Percentiles rank a stretch among this genome's conserved stretches.
Conservation (phyloP, 2,888 invertebrate genomes). For the Sericinus montela region DNA sequence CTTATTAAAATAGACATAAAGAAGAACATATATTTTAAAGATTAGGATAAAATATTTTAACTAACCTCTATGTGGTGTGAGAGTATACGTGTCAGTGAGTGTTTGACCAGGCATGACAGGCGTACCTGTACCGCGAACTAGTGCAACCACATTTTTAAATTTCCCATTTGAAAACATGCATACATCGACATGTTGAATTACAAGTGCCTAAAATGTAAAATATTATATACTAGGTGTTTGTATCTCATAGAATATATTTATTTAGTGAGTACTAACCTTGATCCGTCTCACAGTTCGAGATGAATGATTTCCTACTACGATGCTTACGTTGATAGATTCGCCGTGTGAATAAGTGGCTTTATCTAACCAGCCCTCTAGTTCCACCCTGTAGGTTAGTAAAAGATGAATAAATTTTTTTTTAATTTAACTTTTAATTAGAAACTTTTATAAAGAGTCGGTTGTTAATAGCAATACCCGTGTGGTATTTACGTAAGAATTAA, state of each 20-base stretch:
- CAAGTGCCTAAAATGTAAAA: slow-evolving; percentile 81
- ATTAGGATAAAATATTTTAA: neutral
- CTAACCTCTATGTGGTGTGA: slow-evolving; percentile 82
- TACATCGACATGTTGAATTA: slow-evolving; percentile 94
- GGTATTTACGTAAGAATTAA: no score
- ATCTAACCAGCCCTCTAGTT: slow-evolving; percentile 88
- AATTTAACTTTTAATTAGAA: no score
- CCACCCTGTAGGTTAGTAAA: slow-evolving; percentile 70
- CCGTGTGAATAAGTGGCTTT: slow-evolving; percentile 91
- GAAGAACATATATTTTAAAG: neutral
- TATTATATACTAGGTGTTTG: neutral
- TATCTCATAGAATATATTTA: neutral
- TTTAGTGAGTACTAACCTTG: slow-evolving; percentile 80
- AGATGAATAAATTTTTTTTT: no score
- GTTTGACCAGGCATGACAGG: slow-evolving; percentile 83
- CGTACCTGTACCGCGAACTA: slow-evolving; percentile 76
- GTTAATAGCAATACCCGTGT: no score
- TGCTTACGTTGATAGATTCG: slow-evolving; percentile 86
- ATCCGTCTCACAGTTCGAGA: slow-evolving; percentile 90
- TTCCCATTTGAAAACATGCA: slow-evolving; percentile 97
- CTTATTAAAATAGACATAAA: no score
- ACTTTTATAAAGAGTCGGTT: no score
- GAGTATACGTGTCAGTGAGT: slow-evolving; percentile 81
- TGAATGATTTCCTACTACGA: slow-evolving; percentile 88
- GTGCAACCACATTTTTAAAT: slow-evolving; percentile 94